phyloP scores from a whole-genome alignment of 2,797 vertebrate genomes.

The Silurus lanzhouensis region DNA sequence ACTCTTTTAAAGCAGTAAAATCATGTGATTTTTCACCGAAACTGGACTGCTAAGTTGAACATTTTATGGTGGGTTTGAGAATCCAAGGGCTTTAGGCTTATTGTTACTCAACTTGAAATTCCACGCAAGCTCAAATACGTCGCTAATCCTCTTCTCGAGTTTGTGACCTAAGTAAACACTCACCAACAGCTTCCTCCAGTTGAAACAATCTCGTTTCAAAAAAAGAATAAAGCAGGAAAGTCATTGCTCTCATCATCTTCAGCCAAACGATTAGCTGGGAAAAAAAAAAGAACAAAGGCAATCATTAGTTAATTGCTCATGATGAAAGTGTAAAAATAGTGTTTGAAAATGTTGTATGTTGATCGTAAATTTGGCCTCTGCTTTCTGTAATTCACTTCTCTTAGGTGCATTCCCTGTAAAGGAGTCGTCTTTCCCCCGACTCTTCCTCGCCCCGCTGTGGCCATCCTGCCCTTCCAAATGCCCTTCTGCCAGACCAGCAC shows the following conservation, averaged over 20 bases:
- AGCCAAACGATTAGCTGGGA: no score
- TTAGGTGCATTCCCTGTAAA: slow-evolving; percentile 96
- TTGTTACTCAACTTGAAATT: not conserved
- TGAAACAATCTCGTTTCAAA: no score
- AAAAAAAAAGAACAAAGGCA: not conserved
- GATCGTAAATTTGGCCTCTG: not conserved
- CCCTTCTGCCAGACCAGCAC: slow-evolving; percentile 89
- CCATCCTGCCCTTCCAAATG: slow-evolving; percentile 85
- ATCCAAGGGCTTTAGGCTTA: not conserved
- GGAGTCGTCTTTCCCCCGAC: slow-evolving; percentile 92
- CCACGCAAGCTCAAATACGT: not conserved
- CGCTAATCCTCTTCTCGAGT: not conserved
- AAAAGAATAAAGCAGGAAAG: no score
- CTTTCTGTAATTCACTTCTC: not conserved
- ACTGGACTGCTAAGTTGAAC: not conserved
- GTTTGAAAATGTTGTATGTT: not conserved
- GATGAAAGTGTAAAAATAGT: not conserved
- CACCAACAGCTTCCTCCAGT: not conserved
- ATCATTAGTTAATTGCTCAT: not conserved
- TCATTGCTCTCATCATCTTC: no score
- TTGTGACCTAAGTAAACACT: not conserved
- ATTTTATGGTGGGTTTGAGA: not conserved
- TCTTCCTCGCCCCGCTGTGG: slow-evolving; percentile 90
- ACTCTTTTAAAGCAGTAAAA: no score
- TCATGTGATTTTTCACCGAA: not conserved